These are phyloP conservation scores for Erinaceus europaeus DNA, from an alignment of 2,113 vertebrate species.

Conservation along the genomic window DNA sequence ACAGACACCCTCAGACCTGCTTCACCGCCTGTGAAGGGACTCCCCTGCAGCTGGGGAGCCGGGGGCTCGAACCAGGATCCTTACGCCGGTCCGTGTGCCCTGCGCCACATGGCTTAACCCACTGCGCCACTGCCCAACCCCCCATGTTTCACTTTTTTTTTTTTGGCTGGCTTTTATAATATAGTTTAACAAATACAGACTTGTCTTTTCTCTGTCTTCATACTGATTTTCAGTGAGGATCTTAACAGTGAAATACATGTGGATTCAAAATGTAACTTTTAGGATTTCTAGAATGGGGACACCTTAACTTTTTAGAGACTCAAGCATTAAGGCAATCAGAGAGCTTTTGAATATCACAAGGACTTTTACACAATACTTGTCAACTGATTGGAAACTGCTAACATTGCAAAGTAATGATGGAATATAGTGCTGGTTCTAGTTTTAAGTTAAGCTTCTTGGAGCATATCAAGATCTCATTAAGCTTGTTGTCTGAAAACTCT, in stretches of 20 bases:
- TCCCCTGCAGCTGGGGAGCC: too few species aligned
- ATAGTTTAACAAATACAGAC: slow-evolving; percentile 11
- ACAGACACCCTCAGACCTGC: too few species aligned
- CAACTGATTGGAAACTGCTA: not conserved
- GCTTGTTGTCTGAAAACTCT: slow-evolving; percentile 8
- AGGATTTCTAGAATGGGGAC: not conserved
- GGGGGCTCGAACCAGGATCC: too few species aligned
- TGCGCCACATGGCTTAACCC: too few species aligned
- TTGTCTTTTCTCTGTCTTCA: not conserved
- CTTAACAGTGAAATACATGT: not conserved
- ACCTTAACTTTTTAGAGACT: slow-evolving; percentile 3
- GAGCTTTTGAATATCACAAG: not conserved
- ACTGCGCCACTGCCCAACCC: too few species aligned
- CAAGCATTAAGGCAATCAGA: not conserved
- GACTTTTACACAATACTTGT: not conserved
- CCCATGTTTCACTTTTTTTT: slow-evolving; percentile 24
- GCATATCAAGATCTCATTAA: not conserved
- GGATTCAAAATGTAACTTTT: not conserved
- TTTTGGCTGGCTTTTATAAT: not conserved
- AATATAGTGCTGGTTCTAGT: not conserved
- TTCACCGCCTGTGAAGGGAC: too few species aligned
- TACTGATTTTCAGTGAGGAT: not conserved
- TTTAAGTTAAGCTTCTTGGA: not conserved
- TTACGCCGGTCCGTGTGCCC: too few species aligned
- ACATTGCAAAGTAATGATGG: not conserved